A percentile compares a stretch with the other conserved stretches of the same genome.
phyloP scores from a whole-genome alignment of 2,113 vertebrate genomes.

The Melierax canorus region DNA sequence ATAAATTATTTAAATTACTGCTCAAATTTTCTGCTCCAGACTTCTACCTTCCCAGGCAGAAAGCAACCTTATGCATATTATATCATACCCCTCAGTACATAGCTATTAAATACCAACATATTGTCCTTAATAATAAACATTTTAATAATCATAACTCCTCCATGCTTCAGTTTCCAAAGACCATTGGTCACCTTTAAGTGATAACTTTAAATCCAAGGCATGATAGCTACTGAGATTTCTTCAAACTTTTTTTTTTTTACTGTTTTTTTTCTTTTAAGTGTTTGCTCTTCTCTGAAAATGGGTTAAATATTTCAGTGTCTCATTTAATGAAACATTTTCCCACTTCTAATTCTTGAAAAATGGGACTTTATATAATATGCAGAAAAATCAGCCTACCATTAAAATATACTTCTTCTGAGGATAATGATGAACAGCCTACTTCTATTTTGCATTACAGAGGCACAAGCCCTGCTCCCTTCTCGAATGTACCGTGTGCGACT shows the following conservation, averaged over 20 bases:
- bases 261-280: neutral
- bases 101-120: neutral
- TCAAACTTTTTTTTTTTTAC: neutral
- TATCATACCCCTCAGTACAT: neutral
- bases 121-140: neutral
- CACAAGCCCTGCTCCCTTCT: neutral
- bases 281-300: neutral
- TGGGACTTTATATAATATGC: neutral
- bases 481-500: neutral
- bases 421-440: neutral
- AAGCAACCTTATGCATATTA: neutral
- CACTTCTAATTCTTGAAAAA: neutral
- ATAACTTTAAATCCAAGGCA: neutral
- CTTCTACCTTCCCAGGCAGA: neutral
- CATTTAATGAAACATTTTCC: neutral
- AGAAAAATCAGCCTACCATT: neutral
- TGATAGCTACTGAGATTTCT: no score
- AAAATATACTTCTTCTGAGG: neutral
- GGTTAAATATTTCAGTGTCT: neutral
- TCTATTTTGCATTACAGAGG: neutral
- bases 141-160: neutral
- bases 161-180: neutral
- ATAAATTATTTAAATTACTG: neutral
- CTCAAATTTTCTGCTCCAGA: neutral
- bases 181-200: neutral